Evolutionary conservation across 1,140 invertebrate species (phyloP), one percentile per base, ranked within the genome.

Genomic region (Drosophila lowei): DNA sequence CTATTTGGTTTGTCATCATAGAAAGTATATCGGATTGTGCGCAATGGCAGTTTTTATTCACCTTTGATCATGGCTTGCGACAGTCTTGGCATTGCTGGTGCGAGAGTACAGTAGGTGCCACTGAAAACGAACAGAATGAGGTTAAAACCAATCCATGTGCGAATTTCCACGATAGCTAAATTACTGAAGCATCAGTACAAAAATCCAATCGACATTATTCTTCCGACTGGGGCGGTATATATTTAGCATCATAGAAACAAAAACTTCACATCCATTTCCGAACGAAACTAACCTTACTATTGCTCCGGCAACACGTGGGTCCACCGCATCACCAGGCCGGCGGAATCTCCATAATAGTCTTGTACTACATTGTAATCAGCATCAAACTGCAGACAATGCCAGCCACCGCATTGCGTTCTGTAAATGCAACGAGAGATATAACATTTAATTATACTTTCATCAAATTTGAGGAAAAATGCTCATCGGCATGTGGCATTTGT

Each of bases 151-250:
- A 8, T 52, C 41, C 16, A 23, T 34, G 13, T n/a, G 2, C 44
- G 34, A 1, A 15, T 1, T 52, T 43, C 0, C 2, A 13, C 0
- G 13, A 13, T 13, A 6, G 2, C 6, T 1, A 44, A 41, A 15
- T 9, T 55, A 50, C 11, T 56, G 3, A 42, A 44, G 18, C 49
- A n/a, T 77, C 74, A 77, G 74, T 52, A 43, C 23, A 58, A 8
- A 49, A 43, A 65, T 62, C 62, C 62, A 65, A 65, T 65, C 62
- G 62, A 65, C 62, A 65, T 30, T 41, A 44, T 43, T 57, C 38
- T 79, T 79, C 77, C 59, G 77, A 79, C 77, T 79, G 77, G 77
- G 77, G 77, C 77, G 77, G 77, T 80, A 80, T 76, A 43, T 21
- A 11, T 50, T 47, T 30, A 50, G 38, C 77, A 80, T 80, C 77